Conservation (phyloP, 1,140 invertebrate genomes). For the Matsumurasca onukii region DNA sequence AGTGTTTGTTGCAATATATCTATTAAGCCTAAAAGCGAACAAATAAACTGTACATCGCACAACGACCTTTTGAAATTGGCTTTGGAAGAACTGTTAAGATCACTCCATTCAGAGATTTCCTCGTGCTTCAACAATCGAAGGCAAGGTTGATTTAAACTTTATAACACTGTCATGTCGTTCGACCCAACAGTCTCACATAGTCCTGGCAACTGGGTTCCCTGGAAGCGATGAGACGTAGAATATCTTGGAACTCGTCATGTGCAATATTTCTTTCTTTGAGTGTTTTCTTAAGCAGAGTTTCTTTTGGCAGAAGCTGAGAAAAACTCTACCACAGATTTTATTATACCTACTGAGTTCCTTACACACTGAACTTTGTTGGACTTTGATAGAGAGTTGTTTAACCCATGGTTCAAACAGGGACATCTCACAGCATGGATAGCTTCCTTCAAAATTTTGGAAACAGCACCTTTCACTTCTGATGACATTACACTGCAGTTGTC, state of each 20-base stretch:
- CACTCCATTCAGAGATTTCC: not conserved
- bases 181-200: constrained; percentile 9
- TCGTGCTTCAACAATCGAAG: not conserved
- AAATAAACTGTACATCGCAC: not conserved
- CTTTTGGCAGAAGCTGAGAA: constrained; percentile 40
- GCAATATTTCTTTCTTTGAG: not conserved
- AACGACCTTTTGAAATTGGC: not conserved
- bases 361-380: constrained; percentile 28
- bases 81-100: not conserved
- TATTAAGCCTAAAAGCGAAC: not conserved
- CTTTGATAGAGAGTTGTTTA: constrained; percentile 41
- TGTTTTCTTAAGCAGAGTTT: not conserved
- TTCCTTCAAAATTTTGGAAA: constrained; percentile 34
- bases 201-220: not conserved
- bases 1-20: not conserved
- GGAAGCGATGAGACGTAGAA: no score
- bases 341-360: constrained; percentile 34
- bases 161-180: constrained; percentile 22
- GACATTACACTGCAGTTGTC: constrained; percentile 41
- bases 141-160: not conserved
- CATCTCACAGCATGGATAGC: constrained; percentile 41
- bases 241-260: no score
- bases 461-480: constrained; percentile 38
- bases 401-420: no score
- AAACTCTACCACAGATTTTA: constrained; percentile 41